Conservation (phyloP, 2,888 invertebrate genomes). For the Pachydiplax longipennis region DNA sequence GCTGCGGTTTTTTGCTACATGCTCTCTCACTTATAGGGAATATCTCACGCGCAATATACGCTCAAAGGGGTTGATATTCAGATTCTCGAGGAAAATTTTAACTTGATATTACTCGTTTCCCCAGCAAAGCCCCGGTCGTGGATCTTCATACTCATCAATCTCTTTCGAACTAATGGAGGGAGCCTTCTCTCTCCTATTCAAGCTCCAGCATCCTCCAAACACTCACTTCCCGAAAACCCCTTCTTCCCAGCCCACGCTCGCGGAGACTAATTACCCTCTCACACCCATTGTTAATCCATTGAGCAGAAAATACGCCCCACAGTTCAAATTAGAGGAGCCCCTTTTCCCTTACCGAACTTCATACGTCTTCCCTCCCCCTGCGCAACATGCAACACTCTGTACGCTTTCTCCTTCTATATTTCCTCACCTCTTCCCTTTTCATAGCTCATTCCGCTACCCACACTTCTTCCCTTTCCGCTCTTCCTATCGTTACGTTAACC, state of each 20-base stretch:
- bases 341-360: conserved; percentile 18
- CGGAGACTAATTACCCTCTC: conserved; percentile 37
- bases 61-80: too few relatives aligned
- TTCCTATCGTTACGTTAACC: too few relatives aligned
- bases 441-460: not conserved
- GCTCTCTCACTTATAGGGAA: too few relatives aligned
- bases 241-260: not conserved
- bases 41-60: too few relatives aligned
- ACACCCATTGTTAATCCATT: conserved; percentile 43
- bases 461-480: not conserved
- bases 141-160: conserved; percentile 40
- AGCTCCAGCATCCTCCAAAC: not conserved
- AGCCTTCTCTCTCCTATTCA: not conserved
- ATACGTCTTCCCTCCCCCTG: conserved; percentile 21
- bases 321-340: conserved; percentile 35
- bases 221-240: conserved; percentile 15
- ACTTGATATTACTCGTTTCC: conserved; percentile 26
- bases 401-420: not conserved
- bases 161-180: conserved; percentile 43
- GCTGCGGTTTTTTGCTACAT: too few relatives aligned
- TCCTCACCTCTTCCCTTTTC: not conserved
- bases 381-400: not conserved
- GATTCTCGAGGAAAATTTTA: conserved; percentile 20
- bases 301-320: conserved; percentile 44
- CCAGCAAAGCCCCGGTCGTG: conserved; percentile 15